Evolutionary conservation across 2,113 vertebrate genomes (phyloP).

Genomic region (Petaurus breviceps): DNA sequence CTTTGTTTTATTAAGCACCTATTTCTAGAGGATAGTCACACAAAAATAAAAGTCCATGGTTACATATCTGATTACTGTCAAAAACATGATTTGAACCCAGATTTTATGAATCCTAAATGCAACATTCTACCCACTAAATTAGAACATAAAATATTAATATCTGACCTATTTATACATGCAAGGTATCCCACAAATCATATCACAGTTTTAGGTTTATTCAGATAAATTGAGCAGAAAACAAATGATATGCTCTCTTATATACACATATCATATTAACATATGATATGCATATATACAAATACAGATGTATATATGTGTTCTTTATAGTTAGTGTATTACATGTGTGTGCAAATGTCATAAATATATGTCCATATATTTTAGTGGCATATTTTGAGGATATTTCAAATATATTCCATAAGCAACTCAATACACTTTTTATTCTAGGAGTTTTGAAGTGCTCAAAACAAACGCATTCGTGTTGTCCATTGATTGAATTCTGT

Average conservation of each 20-base stretch:
- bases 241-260: neutral
- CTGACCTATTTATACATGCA: neutral
- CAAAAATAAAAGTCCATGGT: neutral
- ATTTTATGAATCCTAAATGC: neutral
- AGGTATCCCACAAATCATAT: neutral
- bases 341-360: neutral
- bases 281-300: neutral
- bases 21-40: neutral
- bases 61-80: neutral
- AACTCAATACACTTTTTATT: slow-evolving; percentile 10
- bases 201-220: neutral
- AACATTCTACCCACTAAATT: slow-evolving; percentile 8
- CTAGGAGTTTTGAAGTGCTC: neutral
- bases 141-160: neutral
- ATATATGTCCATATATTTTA: neutral
- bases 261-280: neutral
- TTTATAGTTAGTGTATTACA: neutral
- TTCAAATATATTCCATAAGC: neutral
- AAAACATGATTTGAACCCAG: neutral
- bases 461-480: neutral
- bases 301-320: neutral
- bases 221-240: neutral
- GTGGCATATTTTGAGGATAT: neutral
- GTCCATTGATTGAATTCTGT: neutral
- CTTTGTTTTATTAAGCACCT: neutral